Base-by-base conservation (phyloP, 2,113 vertebrate species). In the Psilopogon haemacephalus region DNA sequence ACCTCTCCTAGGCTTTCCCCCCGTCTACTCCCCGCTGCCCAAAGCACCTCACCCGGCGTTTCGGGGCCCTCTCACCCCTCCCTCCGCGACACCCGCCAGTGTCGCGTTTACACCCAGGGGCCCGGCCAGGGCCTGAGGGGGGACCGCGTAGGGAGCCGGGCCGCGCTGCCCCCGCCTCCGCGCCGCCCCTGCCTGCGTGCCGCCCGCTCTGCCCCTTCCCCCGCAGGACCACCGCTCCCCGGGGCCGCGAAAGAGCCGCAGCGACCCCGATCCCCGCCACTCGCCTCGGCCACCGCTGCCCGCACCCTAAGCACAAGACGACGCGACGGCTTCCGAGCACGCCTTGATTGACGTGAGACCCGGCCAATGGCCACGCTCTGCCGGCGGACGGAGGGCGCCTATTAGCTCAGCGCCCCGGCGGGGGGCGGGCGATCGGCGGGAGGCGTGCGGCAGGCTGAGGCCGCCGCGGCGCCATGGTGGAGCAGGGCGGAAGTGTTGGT, bases 311-410 rank as follows among this genome's bases (percentile, higher is more conserved):
- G 5, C 60, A 50, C 20, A 4, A 27, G 14, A 33, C 42, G 15
- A 78, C 15, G 28, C 56, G 8, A 2, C 56, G 5, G 35, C 74
- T 84, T 74, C 42, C 4, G n/a, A 9, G n/a, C 24, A 3, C 8
- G 5, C 9, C 2, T 1, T 15, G 42, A 10, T 15, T 40, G 59
- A 19, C 48, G 3, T 5, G 5, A 2, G 0, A 1, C 0, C 27
- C 6, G 9, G 0, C 81, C 93, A 91, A 64, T 93, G 67, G 2
- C 5, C 8, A 24, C 8, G 23, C 38, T 20, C 0, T 0, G 0
- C 5, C 4, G 8, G 5, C 8, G 0, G 4, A 0, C 2, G 1
- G 6, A 19, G 11, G 2, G 1, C 16, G 7, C 8, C 62, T 27
- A 95, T 93, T 94, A 16, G 87, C 1, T 32, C 5, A 0, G 1